Evolutionary conservation across 2,113 vertebrate genomes (phyloP), one percentile per base, ranked within the genome.

Genomic region (Amazona vittata): DNA sequence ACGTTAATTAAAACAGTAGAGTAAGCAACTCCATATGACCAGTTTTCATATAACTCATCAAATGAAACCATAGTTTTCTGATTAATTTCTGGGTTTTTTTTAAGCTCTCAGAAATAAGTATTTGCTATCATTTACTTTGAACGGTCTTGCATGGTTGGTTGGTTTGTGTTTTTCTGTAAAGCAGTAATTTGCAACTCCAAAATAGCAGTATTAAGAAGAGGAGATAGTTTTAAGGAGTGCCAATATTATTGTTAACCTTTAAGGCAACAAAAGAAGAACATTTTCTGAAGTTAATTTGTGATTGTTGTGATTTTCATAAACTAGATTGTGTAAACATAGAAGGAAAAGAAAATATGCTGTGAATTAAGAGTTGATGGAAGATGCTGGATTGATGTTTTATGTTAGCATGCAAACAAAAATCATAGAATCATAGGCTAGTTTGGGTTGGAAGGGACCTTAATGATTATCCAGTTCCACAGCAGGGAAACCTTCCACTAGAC

Each of bases 11-110:
- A 85, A 95, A 62, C 83, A 76, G 77, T 47, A 76, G 90, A 91
- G 70, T 84, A 70, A 97, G 84, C 81, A 94, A 82, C 25, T 95
- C 93, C 93, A 91, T 94, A 92, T 92, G 91, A 94, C 90, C 22
- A 43, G 78, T 95, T 92, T 94, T 89, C 64, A 33, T 81, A 8
- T 67, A 89, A 63, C 50, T 85, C 82, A 81, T 75, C 60, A 81
- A 92, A 83, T 39, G 55, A 29, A 94, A 77, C n/a, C 14, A 26
- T 28, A 52, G 15, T 65, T 95, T 94, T 89, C 73, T 84, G 77
- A 91, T 83, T 92, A 89, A 90, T 97, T 92, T 74, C 11, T 78
- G 44, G 0, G 0, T 57, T 91, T 92, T 87, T 49, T 92, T 88
- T 49, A 73, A 86, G n/a, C 9, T 91, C n/a, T 75, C 14, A 19